Evolutionary conservation across 2,797 vertebrate species (phyloP).

Genomic region (Ctenopoma multispine): DNA sequence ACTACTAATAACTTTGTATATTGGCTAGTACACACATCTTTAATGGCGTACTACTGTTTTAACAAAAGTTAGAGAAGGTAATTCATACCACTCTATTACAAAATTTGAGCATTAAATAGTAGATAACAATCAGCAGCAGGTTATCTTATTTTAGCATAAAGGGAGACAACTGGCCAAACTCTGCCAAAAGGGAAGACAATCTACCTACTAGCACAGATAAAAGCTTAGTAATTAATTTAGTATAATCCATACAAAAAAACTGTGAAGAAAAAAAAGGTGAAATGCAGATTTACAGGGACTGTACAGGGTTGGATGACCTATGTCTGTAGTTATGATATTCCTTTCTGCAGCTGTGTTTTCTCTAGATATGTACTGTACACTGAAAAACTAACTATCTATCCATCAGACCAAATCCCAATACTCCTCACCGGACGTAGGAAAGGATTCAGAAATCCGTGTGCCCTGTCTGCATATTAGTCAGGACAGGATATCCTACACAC

Average conservation of each 20-base stretch:
- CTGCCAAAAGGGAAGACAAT: no score
- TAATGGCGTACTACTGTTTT: not conserved
- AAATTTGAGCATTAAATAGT: not conserved
- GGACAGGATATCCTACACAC: slow-evolving; percentile 65
- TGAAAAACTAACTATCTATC: slow-evolving; percentile 26
- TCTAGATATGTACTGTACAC: slow-evolving; percentile 16
- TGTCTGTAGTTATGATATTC: not conserved
- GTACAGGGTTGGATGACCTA: not conserved
- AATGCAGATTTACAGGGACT: not conserved
- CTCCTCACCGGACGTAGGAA: slow-evolving; percentile 53
- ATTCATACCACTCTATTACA: not conserved
- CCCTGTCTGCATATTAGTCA: slow-evolving; percentile 28
- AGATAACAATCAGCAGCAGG: not conserved
- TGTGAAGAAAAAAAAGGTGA: not conserved
- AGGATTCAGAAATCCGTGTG: slow-evolving; percentile 49
- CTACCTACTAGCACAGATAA: not conserved
- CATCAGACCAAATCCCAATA: slow-evolving; percentile 36
- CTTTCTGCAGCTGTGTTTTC: slow-evolving; percentile 35
- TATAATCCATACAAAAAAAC: not conserved
- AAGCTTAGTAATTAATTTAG: not conserved
- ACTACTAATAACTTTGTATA: no score
- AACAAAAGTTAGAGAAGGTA: not conserved
- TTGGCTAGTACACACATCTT: not conserved
- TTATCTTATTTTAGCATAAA: slow-evolving; percentile 11
- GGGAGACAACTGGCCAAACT: not conserved